These are phyloP conservation scores for Portunus trituberculatus DNA, from an alignment of 1,140 invertebrate species.

Conservation along the genomic window DNA sequence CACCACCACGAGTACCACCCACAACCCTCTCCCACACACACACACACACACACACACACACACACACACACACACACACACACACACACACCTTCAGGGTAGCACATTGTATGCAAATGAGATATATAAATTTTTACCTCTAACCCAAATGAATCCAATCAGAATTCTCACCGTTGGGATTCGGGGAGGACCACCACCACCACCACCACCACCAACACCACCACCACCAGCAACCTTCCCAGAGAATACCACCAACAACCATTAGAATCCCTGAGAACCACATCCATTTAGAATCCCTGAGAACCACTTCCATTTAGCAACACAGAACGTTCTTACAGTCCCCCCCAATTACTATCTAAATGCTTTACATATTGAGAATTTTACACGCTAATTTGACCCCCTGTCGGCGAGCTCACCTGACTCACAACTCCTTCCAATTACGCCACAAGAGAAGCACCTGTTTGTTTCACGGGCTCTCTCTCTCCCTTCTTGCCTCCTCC, in stretches of 20 bases:
- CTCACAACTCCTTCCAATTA: neutral
- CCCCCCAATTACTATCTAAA: neutral
- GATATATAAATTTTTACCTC: constrained; percentile 12
- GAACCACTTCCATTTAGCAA: neutral
- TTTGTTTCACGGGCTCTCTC: neutral
- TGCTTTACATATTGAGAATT: constrained; percentile 24
- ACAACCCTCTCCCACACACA: too few species aligned
- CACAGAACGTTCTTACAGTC: neutral
- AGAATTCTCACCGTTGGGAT: neutral
- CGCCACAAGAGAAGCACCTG: neutral
- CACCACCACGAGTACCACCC: too few species aligned
- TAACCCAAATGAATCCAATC: neutral
- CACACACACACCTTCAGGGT: neutral
- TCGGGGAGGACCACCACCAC: too few species aligned
- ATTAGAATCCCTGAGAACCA: neutral
- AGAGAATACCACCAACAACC: neutral
- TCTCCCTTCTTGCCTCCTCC: neutral
- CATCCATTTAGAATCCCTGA: neutral
- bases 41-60: too few species aligned
- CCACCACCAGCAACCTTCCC: neutral
- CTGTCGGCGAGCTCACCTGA: neutral
- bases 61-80: too few species aligned
- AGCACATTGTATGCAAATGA: constrained; percentile 14
- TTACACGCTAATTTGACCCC: neutral
- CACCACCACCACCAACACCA: too few species aligned